Conservation (phyloP, 64 coral and sea anemone genomes). For the Stylophora pistillata region DNA sequence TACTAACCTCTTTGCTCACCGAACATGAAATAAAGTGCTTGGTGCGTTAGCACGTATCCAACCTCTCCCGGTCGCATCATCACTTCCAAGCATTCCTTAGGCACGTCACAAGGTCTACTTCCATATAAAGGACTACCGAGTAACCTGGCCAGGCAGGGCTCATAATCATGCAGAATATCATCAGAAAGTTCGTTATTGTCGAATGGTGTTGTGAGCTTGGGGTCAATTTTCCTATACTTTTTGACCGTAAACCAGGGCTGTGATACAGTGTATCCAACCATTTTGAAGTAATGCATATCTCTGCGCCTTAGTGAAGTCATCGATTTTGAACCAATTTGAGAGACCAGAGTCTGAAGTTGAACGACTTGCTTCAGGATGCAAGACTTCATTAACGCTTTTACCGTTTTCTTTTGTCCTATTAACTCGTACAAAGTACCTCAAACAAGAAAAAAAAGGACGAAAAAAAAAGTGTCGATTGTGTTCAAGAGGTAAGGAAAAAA, state of each 20-base stretch:
- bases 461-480: neutral
- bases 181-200: constrained; percentile 19
- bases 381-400: neutral
- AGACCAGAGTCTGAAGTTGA: neutral
- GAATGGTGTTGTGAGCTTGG: neutral
- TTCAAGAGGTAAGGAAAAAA: no score
- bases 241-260: constrained; percentile 67
- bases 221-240: constrained; percentile 45
- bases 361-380: neutral
- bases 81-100: constrained; percentile 53
- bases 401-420: neutral
- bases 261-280: constrained; percentile 60
- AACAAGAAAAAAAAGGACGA: neutral
- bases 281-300: constrained; percentile 51
- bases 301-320: constrained; percentile 24
- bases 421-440: neutral
- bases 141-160: constrained; percentile 71
- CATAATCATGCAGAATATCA: constrained; percentile 37
- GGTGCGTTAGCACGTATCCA: constrained; percentile 87
- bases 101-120: constrained; percentile 55
- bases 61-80: constrained; percentile 63
- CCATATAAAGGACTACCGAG: constrained; percentile 61
- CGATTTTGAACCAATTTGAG: constrained; percentile 17
- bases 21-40: constrained; percentile 91
- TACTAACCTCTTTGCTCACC: constrained; percentile 77